A percentile compares a stretch with the other conserved stretches of the same genome.
Evolutionary conservation across 2,888 invertebrate species (phyloP).

Genomic region (Hetaerina titia): DNA sequence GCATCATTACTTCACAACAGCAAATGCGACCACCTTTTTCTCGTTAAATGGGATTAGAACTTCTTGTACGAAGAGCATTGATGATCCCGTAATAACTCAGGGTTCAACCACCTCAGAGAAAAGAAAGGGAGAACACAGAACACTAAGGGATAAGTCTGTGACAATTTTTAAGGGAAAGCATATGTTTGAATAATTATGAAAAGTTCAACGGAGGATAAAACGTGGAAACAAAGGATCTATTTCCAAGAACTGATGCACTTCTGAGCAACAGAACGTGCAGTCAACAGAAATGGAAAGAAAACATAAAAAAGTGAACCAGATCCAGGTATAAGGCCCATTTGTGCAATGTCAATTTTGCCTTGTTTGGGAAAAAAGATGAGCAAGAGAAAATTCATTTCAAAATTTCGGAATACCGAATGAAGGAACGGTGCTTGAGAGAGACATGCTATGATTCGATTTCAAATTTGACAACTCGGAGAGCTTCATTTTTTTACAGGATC

Average conservation of each 20-base stretch:
- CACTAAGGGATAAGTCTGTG: neutral
- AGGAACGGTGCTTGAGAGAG: neutral
- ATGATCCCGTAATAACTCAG: neutral
- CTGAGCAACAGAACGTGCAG: neutral
- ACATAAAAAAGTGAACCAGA: neutral
- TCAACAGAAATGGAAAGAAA: constrained; percentile 19
- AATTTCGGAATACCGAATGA: neutral
- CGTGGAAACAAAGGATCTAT: neutral
- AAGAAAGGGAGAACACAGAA: neutral
- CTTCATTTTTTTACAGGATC: neutral
- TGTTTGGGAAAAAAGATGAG: neutral
- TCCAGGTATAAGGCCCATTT: neutral
- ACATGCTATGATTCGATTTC: neutral
- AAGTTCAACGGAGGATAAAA: neutral
- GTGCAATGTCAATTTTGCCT: neutral
- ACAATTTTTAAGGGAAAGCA: neutral
- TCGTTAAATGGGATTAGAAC: neutral
- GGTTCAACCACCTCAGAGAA: neutral
- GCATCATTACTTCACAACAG: too few relatives aligned
- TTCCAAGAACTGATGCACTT: neutral
- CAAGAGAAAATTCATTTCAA: neutral
- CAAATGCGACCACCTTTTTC: neutral
- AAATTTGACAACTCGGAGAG: neutral
- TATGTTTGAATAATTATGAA: too few relatives aligned
- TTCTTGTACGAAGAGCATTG: neutral